Percentiles rank a stretch among this genome's conserved stretches.
phyloP scores from a whole-genome alignment of 2,888 invertebrate species.

The Dromius quadrimaculatus region DNA sequence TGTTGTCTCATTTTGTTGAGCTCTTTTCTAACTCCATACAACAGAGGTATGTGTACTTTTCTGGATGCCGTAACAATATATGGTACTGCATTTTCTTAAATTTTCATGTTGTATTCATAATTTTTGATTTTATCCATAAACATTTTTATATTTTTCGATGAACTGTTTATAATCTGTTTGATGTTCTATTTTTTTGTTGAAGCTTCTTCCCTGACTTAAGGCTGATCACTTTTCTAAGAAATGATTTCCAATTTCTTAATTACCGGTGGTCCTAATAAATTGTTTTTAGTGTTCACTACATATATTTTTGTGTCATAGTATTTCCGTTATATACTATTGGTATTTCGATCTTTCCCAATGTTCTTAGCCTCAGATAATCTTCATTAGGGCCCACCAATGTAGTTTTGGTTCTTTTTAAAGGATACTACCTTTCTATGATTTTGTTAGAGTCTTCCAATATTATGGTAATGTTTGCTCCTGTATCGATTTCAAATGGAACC shows the following conservation, averaged over 20 bases:
- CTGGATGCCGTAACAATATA: too few relatives aligned
- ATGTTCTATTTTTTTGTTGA: neutral
- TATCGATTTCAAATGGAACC: neutral
- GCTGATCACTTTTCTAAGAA: constrained; percentile 21
- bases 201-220: neutral
- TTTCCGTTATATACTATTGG: neutral
- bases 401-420: neutral
- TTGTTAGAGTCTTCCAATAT: neutral
- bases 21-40: too few relatives aligned
- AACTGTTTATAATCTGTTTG: too few relatives aligned
- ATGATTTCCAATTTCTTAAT: constrained; percentile 40
- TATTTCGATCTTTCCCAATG: neutral
- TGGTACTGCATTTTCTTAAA: too few relatives aligned
- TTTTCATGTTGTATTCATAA: too few relatives aligned
- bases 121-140: too few relatives aligned
- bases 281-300: constrained; percentile 40
- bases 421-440: neutral
- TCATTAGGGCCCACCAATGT: neutral
- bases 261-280: constrained; percentile 54
- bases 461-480: neutral
- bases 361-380: constrained; percentile 13
- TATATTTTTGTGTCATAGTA: constrained; percentile 10
- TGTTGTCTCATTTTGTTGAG: too few relatives aligned
- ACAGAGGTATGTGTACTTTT: too few relatives aligned
- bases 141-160: too few relatives aligned